A percentile compares a stretch with the other conserved stretches of the same genome.
Evolutionary conservation across 2,797 vertebrate genomes (phyloP).

Genomic region (Coregonus sp.): DNA sequence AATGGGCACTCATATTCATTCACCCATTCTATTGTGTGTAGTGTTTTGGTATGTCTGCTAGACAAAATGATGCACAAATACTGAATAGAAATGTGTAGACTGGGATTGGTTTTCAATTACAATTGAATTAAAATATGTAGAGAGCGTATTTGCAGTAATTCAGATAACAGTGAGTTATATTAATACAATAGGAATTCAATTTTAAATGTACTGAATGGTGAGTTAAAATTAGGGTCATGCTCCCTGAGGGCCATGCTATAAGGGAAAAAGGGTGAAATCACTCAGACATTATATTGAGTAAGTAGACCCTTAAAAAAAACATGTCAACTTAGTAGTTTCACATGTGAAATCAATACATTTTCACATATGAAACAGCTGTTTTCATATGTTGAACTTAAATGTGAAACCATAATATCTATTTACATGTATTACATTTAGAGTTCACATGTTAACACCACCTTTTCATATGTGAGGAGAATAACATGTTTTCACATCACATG

Average conservation of each 20-base stretch:
- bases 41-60: not conserved
- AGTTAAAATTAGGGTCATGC: too few relatives aligned
- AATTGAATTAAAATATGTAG: not conserved
- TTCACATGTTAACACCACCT: too few relatives aligned
- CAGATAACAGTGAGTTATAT: not conserved
- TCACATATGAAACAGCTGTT: too few relatives aligned
- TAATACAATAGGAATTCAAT: too few relatives aligned
- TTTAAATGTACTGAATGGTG: too few relatives aligned
- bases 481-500: too few relatives aligned
- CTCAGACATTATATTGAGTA: not conserved
- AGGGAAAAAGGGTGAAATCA: not conserved
- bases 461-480: too few relatives aligned
- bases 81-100: not conserved
- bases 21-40: conserved; percentile 14
- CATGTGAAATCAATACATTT: too few relatives aligned
- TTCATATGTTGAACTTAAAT: too few relatives aligned
- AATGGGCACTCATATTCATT: conserved; percentile 13
- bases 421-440: too few relatives aligned
- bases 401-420: too few relatives aligned
- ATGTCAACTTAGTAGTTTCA: too few relatives aligned
- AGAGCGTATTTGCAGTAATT: not conserved
- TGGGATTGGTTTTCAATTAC: not conserved
- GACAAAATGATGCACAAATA: not conserved
- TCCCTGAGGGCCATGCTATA: not conserved
- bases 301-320: not conserved